Conservation (phyloP, 2,797 vertebrate species). For the Gymnoscopelus braueri region DNA sequence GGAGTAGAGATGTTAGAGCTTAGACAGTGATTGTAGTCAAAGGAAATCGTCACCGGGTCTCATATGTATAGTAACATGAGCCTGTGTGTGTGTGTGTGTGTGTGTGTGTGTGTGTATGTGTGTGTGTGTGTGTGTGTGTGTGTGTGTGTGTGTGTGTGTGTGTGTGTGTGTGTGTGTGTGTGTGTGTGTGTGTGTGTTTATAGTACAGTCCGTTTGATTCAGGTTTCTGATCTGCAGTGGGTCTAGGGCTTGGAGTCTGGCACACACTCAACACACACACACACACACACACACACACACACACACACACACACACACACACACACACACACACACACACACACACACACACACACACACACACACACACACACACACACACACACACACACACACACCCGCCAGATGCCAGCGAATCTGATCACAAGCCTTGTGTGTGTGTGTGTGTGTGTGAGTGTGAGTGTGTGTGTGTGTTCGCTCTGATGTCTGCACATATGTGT, state of each 20-base stretch:
- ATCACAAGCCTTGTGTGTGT: constrained; percentile 54
- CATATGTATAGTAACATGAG: too few relatives aligned
- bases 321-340: too few relatives aligned
- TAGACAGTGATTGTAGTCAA: too few relatives aligned
- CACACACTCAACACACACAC: constrained; percentile 53
- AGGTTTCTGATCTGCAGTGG: constrained; percentile 51
- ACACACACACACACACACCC: constrained; percentile 51
- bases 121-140: constrained; percentile 16
- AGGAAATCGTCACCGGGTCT: too few relatives aligned
- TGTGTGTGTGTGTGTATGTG: constrained; percentile 14
- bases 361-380: too few relatives aligned
- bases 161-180: constrained; percentile 38
- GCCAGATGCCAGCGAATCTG: constrained; percentile 52
- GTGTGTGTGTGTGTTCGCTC: constrained; percentile 10
- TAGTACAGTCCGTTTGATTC: constrained; percentile 44
- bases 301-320: too few relatives aligned
- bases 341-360: constrained; percentile 50
- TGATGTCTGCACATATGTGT: constrained; percentile 14
- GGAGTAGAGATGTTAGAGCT: too few relatives aligned
- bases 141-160: constrained; percentile 24
- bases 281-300: not conserved
- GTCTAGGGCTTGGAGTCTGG: constrained; percentile 56
- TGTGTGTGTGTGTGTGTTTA: constrained; percentile 50
- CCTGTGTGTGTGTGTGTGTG: constrained; percentile 6
- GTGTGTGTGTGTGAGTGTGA: constrained; percentile 20